Base-by-base conservation (phyloP, 2,888 invertebrate genomes). In the Chrysotoxum bicinctum region DNA sequence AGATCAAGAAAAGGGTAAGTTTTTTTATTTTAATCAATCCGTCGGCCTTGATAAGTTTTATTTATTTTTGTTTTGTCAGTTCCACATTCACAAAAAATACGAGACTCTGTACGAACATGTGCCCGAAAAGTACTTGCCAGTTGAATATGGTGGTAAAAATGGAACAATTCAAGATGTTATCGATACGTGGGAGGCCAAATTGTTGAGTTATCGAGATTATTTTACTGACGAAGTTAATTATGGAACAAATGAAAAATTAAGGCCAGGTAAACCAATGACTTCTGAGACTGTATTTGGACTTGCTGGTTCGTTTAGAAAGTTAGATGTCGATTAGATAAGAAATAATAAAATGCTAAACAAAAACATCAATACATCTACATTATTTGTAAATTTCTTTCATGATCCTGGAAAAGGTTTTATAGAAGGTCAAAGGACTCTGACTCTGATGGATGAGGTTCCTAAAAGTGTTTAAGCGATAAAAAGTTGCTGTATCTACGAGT, bases 121-220 rank as follows among this genome's bases (percentile, higher is more conserved):
- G 58, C 94, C 95, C 0, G 93, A 93, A 89, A 93, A 93, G 19
- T 92, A 94, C 56, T 90, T 96, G 58, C 95, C 95, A 0, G 91
- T 89, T 2, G 95, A 96, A 89, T 95, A 95, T 88, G 95, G 95
- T 10, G 96, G 96, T 62, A 93, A 93, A 40, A 94, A 93, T 87
- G 93, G 93, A 87, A 92, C 93, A 74, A 89, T 94, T 19, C 88
- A 90, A 72, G 89, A 90, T 77, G 89, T 91, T n/a, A 88, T 91
- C 19, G 88, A 90, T 45, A 88, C 89, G 6, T 92, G 92, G 92
- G 90, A 90, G 64, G 88, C 90, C 9, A 91, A 91, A 79, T 82
- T 92, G 4, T 32, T 89, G 3, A 87, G 89, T 23, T 91, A 91
- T 72, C 89, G 88, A 21, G 87, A 89, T 2, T 92, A 90, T 87